Evolutionary conservation across 2,797 vertebrate genomes (phyloP), one percentile per base, ranked within the genome.

Genomic region (Eurystomus glaucurus): DNA sequence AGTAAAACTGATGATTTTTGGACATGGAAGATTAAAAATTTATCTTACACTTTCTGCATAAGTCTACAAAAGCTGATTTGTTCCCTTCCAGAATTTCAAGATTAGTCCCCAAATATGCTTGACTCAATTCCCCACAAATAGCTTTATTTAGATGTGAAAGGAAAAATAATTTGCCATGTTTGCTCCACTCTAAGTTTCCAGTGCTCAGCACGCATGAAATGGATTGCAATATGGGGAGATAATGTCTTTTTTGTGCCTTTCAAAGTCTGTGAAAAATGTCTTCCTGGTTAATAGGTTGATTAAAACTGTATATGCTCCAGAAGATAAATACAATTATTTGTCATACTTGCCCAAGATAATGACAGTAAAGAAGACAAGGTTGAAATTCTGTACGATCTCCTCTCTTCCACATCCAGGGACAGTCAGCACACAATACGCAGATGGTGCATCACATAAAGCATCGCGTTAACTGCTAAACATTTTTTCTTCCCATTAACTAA

Each of bases 401-500:
- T 79, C 94, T 97, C 86, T 96, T 89, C 94, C 80, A 76, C 54
- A 90, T 50, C 68, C 82, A 88, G 88, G 81, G 83, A 97, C 60
- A 83, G 90, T 96, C 92, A 91, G 96, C 89, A 90, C 85, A 79
- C 88, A 61, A 81, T 72, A 95, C 29, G 14, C 98, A 98, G 97
- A 97, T 98, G 97, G 96, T 10, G 3, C 4, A 29, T 52, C 92
- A 94, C 95, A 96, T 97, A 98, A 97, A 97, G 89, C 94, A 96
- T 93, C 85, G 33, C 93, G 95, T 98, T 97, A 97, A 94, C 93
- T 95, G 95, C 96, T 97, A 83, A 95, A 97, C 90, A 96, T 83
- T 97, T 96, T 98, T 98, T 97, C 95, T 96, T 97, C 85, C 95
- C 96, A 97, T 97, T 98, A 98, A 96, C 98, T 96, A 93, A 97